Conservation (phyloP, 2,888 invertebrate species). For the Chirona hameri region DNA sequence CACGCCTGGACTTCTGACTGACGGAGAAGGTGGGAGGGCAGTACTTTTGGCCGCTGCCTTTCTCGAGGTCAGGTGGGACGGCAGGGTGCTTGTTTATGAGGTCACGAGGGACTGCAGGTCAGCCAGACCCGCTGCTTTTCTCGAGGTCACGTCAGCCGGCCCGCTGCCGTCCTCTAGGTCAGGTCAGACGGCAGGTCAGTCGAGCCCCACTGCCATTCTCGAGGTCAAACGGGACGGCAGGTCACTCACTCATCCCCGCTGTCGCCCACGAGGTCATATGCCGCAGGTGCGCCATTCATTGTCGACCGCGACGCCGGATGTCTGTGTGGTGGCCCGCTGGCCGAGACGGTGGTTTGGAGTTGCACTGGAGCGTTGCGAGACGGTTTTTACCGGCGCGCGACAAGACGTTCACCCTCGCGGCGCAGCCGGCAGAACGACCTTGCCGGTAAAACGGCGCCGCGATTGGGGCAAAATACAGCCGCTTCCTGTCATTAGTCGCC, state of each 20-base stretch:
- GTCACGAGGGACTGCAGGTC: too few species aligned
- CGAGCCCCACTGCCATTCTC: too few species aligned
- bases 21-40: too few species aligned
- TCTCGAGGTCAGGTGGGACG: too few species aligned
- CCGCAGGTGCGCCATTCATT: neutral
- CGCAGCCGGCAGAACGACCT: neutral
- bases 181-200: too few species aligned
- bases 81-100: too few species aligned
- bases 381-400: neutral
- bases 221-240: neutral
- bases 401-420: neutral
- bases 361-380: neutral
- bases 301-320: neutral
- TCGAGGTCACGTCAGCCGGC: too few species aligned
- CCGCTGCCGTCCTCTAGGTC: too few species aligned
- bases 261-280: neutral
- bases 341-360: neutral
- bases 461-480: conserved; percentile 3
- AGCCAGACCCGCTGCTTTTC: too few species aligned
- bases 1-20: too few species aligned
- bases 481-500: neutral
- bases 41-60: too few species aligned
- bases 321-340: neutral
- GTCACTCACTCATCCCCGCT: neutral
- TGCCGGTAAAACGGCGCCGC: neutral